Conservation (phyloP, 2,113 vertebrate species). For the Ciconia maguari region DNA sequence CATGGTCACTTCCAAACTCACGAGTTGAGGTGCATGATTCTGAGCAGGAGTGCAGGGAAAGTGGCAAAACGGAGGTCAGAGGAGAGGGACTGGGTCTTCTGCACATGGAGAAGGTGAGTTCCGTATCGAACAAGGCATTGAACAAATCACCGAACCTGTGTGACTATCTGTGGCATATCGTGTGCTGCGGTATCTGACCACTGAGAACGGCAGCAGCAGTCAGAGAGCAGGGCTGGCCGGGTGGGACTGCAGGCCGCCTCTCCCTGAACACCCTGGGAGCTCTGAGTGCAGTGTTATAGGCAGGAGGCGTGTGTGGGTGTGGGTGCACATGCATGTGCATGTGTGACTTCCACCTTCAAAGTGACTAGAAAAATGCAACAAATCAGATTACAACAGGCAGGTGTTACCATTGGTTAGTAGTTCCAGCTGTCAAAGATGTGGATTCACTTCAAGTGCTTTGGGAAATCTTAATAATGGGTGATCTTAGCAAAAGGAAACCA, state of each 20-base stretch:
- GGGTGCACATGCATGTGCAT: neutral
- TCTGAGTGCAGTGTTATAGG: accelerated
- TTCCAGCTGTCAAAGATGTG: neutral
- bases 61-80: neutral
- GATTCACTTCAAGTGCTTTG: neutral
- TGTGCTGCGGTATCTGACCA: accelerated
- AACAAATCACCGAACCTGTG: neutral
- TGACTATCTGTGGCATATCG: accelerated
- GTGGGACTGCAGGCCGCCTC: neutral
- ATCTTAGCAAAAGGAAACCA: neutral
- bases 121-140: accelerated
- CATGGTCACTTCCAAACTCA: too few relatives aligned
- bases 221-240: neutral
- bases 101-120: accelerated
- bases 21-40: neutral
- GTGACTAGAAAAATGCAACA: neutral
- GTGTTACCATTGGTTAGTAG: neutral
- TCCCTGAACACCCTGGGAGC: neutral
- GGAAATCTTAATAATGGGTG: neutral
- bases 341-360: neutral
- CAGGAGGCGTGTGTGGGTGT: neutral
- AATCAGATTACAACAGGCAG: neutral
- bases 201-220: neutral
- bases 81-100: neutral
- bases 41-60: neutral